A percentile compares a stretch with the other conserved stretches of the same genome.
phyloP scores from a whole-genome alignment of 2,113 vertebrate species.

The Neoarius graeffei region DNA sequence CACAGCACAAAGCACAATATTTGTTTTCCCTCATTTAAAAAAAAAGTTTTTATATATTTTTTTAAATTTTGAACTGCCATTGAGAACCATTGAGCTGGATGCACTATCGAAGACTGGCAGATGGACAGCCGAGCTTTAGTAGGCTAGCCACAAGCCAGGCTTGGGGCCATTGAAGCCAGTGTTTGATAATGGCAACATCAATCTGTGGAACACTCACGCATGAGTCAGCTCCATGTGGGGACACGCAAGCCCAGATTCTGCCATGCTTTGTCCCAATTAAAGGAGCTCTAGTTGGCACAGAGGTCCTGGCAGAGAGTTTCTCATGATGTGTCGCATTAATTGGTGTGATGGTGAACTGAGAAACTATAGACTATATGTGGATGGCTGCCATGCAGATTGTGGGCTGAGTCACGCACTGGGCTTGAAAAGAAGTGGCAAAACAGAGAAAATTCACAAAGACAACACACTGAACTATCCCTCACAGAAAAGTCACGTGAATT shows the following conservation, averaged over 20 bases:
- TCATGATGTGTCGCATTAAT: conserved; percentile 56
- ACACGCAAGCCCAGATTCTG: conserved; percentile 26
- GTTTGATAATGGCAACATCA: conserved; percentile 69
- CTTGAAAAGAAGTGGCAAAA: conserved; percentile 38
- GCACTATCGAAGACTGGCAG: conserved; percentile 2
- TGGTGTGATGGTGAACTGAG: conserved; percentile 57
- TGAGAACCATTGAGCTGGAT: neutral
- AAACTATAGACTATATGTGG: conserved; percentile 57
- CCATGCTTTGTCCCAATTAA: conserved; percentile 61
- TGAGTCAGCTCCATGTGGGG: conserved; percentile 68
- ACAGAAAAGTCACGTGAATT: neutral
- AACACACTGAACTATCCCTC: neutral
- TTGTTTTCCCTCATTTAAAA: neutral
- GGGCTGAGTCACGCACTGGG: conserved; percentile 56
- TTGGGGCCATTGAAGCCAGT: conserved; percentile 52
- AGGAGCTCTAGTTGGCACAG: conserved; percentile 46
- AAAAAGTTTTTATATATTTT: neutral
- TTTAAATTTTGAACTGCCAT: neutral
- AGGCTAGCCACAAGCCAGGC: conserved; percentile 26
- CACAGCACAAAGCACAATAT: conserved; percentile 2
- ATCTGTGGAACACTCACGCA: conserved; percentile 63
- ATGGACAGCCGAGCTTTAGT: conserved; percentile 19
- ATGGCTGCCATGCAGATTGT: conserved; percentile 35
- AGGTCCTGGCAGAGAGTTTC: conserved; percentile 46
- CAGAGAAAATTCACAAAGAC: neutral